Percentiles rank a stretch among this genome's conserved stretches.
These are phyloP conservation scores for Brachionichthys hirsutus DNA, from an alignment of 2,113 vertebrate genomes.

Conservation along the genomic window DNA sequence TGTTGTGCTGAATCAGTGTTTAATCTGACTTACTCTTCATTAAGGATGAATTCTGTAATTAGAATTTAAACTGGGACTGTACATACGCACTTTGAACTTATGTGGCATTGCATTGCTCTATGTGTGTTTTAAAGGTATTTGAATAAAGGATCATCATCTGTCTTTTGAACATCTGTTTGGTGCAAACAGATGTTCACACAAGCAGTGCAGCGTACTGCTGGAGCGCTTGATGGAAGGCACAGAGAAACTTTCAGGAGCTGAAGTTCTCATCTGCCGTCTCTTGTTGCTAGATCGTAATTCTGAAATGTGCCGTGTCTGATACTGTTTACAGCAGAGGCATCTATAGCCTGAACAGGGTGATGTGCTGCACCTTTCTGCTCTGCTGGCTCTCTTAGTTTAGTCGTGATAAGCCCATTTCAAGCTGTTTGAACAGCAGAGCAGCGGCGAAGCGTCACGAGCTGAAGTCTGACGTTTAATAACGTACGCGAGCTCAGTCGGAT, in stretches of 20 bases:
- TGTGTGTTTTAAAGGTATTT: neutral
- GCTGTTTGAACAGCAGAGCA: neutral
- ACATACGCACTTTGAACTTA: slow-evolving; percentile 4
- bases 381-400: slow-evolving; percentile 7
- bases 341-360: slow-evolving; percentile 1
- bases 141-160: slow-evolving; percentile 3
- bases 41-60: too few species aligned
- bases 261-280: slow-evolving; percentile 34
- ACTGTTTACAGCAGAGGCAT: slow-evolving; percentile 12
- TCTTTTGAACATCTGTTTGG: neutral
- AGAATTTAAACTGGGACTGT: slow-evolving; percentile 5
- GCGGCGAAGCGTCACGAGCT: neutral
- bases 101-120: slow-evolving; percentile 12
- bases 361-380: slow-evolving; percentile 5
- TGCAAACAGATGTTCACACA: neutral
- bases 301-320: neutral
- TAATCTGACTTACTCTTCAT: slow-evolving; percentile 8
- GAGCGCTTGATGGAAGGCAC: neutral
- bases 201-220: slow-evolving; percentile 1
- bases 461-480: slow-evolving; percentile 14
- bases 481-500: slow-evolving; percentile 13
- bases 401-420: slow-evolving; percentile 5
- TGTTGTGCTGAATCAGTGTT: slow-evolving; percentile 3
- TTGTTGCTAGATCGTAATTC: neutral
- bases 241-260: neutral